Evolutionary conservation across 2,797 vertebrate species (phyloP).

Genomic region (Harpagifer antarcticus): DNA sequence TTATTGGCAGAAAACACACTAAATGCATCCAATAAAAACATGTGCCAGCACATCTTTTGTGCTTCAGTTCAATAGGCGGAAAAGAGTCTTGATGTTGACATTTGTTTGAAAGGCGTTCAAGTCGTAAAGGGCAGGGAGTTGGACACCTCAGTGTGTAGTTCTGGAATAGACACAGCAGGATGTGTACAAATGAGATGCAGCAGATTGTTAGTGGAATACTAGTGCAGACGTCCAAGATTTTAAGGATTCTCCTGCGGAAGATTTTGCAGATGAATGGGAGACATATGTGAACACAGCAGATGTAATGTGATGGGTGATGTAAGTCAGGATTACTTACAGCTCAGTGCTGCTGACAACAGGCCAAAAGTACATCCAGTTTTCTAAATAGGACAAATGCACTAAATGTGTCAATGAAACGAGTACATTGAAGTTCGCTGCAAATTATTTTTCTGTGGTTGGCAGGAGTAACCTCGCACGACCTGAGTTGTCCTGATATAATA

Average conservation of each 20-base stretch:
- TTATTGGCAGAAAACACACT: neutral
- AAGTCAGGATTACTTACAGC: conserved; percentile 40
- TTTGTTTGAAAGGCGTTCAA: conserved; percentile 27
- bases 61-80: conserved; percentile 10
- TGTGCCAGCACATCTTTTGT: neutral
- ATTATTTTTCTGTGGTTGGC: neutral
- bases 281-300: conserved; percentile 58
- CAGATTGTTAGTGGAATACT: conserved; percentile 27
- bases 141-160: conserved; percentile 6
- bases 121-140: conserved; percentile 17
- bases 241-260: conserved; percentile 21
- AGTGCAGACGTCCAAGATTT: conserved; percentile 15
- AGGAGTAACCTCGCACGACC: neutral
- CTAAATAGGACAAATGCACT: conserved; percentile 14
- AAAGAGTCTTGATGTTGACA: conserved; percentile 7
- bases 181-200: conserved; percentile 32
- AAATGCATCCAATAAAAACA: neutral
- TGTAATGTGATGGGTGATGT: conserved; percentile 49
- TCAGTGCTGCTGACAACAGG: conserved; percentile 11
- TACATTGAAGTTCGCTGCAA: conserved; percentile 7
- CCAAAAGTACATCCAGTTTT: conserved; percentile 15
- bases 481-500: neutral
- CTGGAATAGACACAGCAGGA: conserved; percentile 15
- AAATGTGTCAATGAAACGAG: conserved; percentile 12
- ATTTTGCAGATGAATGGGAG: conserved; percentile 47